Evolutionary conservation across 2,797 vertebrate genomes (phyloP).

Genomic region (Mionectes olivaceus): DNA sequence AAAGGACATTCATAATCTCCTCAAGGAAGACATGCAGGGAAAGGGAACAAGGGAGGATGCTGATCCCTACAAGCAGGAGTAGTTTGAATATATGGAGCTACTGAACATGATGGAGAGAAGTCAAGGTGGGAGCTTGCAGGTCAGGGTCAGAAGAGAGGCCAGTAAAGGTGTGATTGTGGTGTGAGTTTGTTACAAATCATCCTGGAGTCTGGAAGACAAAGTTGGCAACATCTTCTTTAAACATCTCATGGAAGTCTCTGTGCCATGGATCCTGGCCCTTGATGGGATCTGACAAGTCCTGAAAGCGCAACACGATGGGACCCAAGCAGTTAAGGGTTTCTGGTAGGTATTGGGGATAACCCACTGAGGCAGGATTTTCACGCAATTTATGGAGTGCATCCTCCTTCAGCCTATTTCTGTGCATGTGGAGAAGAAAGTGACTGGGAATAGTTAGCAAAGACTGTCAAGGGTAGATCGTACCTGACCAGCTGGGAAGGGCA

Average conservation of each 20-base stretch:
- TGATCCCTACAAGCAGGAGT: neutral
- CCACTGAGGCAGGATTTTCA: neutral
- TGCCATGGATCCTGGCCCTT: neutral
- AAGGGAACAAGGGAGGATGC: neutral
- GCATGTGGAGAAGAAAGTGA: neutral
- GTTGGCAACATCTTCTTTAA: neutral
- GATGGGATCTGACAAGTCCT: neutral
- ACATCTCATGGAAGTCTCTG: neutral
- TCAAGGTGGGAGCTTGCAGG: neutral
- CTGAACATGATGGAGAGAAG: neutral
- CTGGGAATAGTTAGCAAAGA: neutral
- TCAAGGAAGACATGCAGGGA: neutral
- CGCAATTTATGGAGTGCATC: neutral
- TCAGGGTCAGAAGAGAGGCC: neutral
- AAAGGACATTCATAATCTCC: neutral
- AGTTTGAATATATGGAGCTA: neutral
- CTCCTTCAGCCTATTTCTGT: neutral
- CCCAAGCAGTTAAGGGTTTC: neutral
- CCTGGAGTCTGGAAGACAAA: neutral
- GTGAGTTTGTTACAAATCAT: neutral
- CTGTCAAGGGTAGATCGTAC: neutral
- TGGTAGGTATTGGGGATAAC: neutral
- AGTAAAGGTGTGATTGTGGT: neutral
- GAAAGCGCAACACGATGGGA: neutral
- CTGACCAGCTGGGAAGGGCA: neutral